Percentiles rank a stretch among this genome's conserved stretches.
phyloP scores from a whole-genome alignment of 2,113 vertebrate genomes.

The Sceloporus undulatus region DNA sequence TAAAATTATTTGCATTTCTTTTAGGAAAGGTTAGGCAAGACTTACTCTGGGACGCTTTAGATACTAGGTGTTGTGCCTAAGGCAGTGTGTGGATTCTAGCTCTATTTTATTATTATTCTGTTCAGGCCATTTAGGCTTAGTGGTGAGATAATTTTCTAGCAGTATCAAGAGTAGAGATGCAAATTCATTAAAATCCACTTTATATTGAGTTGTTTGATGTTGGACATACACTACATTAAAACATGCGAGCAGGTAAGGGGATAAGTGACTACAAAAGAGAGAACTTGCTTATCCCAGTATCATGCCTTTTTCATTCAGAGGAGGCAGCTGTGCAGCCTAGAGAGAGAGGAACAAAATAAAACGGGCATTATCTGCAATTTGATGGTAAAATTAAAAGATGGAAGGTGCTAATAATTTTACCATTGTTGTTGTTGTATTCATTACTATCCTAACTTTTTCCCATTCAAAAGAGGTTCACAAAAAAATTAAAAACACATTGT shows the following conservation, averaged over 20 bases:
- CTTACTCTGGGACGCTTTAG: not conserved
- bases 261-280: too few species aligned
- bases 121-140: not conserved
- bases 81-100: not conserved
- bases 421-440: too few species aligned
- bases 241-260: not conserved
- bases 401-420: not conserved
- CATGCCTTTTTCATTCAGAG: not conserved
- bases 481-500: not conserved
- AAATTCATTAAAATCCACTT: not conserved
- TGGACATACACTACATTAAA: not conserved
- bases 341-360: not conserved
- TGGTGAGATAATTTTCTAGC: not conserved
- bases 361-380: not conserved
- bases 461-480: too few species aligned
- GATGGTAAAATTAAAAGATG: not conserved
- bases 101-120: not conserved
- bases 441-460: too few species aligned
- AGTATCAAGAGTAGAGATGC: too few species aligned
- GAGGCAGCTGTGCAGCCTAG: not conserved
- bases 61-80: not conserved
- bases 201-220: not conserved
- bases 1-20: not conserved
- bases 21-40: not conserved
- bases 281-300: not conserved